phyloP scores from a whole-genome alignment of 2,888 invertebrate genomes.

The Cerastis rubricosa region DNA sequence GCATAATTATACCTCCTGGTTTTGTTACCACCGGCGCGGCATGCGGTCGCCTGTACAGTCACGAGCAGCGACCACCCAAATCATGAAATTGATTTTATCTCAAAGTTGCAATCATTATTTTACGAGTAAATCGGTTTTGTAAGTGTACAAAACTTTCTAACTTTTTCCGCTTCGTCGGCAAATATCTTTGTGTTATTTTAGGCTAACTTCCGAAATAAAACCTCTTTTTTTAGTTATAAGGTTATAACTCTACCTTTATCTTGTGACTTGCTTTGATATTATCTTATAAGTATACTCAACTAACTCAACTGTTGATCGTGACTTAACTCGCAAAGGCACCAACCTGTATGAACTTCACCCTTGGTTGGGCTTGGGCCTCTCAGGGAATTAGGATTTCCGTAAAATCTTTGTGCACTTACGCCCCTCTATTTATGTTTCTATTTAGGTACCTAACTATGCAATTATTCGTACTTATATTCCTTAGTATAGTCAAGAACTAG shows the following conservation, averaged over 20 bases:
- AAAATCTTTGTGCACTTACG: background rate
- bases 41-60: background rate
- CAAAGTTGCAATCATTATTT: background rate
- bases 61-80: background rate
- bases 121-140: background rate
- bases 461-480: background rate
- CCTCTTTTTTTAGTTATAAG: background rate
- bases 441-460: too few relatives aligned
- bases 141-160: background rate
- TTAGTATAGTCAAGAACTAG: background rate
- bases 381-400: background rate
- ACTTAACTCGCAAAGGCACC: background rate
- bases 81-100: background rate
- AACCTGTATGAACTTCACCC: background rate
- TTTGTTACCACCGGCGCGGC: background rate
- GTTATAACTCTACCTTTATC: background rate
- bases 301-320: background rate
- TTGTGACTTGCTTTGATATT: background rate
- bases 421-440: background rate
- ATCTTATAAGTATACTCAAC: background rate
- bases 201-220: background rate
- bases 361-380: background rate
- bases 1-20: background rate
- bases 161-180: background rate
- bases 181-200: background rate